Base-by-base conservation (phyloP, 2,888 invertebrate genomes). In the Dynastes hyllus region DNA sequence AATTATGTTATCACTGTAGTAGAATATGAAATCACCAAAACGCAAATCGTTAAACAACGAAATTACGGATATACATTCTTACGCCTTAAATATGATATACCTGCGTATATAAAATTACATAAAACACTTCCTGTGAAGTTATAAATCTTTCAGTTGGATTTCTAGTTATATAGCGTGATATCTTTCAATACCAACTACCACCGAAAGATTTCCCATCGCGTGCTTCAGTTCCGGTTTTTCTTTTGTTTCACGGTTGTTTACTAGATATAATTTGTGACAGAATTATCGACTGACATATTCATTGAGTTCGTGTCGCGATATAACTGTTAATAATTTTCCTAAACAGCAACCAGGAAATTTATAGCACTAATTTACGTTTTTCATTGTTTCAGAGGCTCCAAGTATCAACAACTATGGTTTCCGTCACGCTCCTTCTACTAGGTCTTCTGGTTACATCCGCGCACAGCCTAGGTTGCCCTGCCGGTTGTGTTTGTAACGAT, bases 401-500 rank as follows among this genome's bases (percentile, higher is more conserved):
- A 40, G 55, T 67, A 51, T 55, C 76, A 66, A 53, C 51, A 67
- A 67, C 51, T 66, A 77, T 67, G 76, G 55, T 66, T 77, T 51
- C 55, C 55, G 51, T 75, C 40, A 29, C 50, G 75, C 81, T 87
- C 22, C 81, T 87, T 75, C 79, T 81, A 67, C 80, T 84, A 66
- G 83, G 81, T 53, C 80, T 84, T 61, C 79, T 84, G 58, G 83
- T 83, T 66, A 79, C 86, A 5, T 82, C 92, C 9, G 91, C 91
- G 22, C 90, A 91, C 51, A 93, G 92, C 50, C 90, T 94, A 82
- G 94, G 94, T 78, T 97, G 97, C 87, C 97, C 97, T n/a, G 92
- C 90, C 81, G 95, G 95, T 83, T 97, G 97, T 90, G 92, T 91
- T 88, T 97, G 97, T 90, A 95, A 97, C 90, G 97, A 97, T 87